Conservation (phyloP, 2,888 invertebrate species). For the Asteroscopus sphinx region DNA sequence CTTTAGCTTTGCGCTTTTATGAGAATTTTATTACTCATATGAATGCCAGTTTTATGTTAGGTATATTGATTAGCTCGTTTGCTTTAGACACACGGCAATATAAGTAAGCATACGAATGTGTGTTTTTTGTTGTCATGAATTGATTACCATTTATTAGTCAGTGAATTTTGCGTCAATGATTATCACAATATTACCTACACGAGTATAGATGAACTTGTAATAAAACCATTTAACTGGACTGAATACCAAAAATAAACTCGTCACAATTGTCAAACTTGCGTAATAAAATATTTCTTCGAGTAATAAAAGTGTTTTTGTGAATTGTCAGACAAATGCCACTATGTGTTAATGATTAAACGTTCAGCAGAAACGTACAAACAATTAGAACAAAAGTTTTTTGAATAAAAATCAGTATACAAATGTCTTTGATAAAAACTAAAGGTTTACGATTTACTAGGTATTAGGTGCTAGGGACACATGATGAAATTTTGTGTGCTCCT, state of each 20-base stretch:
- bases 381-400: too few species aligned
- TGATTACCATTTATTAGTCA: constrained; percentile 5
- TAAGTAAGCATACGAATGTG: constrained; percentile 14
- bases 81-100: constrained; percentile 26
- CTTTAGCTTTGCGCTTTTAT: constrained; percentile 43
- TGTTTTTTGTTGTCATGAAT: constrained; percentile 8
- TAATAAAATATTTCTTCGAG: constrained; percentile 26
- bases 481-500: too few species aligned
- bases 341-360: neutral
- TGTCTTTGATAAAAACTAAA: too few species aligned
- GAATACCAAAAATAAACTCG: constrained; percentile 25
- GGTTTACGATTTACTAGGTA: too few species aligned
- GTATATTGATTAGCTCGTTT: constrained; percentile 43
- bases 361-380: too few species aligned
- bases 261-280: constrained; percentile 31
- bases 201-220: constrained; percentile 5
- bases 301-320: constrained; percentile 32
- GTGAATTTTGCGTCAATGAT: too few species aligned
- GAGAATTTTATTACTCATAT: constrained; percentile 44
- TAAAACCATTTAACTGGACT: constrained; percentile 10
- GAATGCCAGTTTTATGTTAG: constrained; percentile 34
- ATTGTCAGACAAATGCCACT: neutral
- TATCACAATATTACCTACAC: neutral
- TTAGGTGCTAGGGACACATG: too few species aligned
- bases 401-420: too few species aligned